Evolutionary conservation across 1,140 invertebrate species (phyloP).

Genomic region (Ips nitidus): DNA sequence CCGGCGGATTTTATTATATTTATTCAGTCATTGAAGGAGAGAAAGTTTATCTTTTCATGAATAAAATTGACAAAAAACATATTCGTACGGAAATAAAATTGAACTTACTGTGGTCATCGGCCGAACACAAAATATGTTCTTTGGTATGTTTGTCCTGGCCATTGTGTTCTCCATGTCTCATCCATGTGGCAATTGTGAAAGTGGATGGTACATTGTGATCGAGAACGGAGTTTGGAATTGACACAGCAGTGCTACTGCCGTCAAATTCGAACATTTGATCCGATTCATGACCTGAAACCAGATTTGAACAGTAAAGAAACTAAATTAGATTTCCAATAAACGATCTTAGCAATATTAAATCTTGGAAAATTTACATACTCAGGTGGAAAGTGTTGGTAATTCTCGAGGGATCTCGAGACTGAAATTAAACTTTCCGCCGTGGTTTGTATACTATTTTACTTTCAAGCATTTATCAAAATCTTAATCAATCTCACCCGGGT

Average conservation of each 20-base stretch:
- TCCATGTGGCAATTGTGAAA: constrained; percentile 91
- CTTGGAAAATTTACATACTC: too few relatives aligned
- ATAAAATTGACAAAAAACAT: not conserved
- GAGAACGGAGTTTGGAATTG: constrained; percentile 75
- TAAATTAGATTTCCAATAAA: not conserved
- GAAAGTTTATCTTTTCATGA: too few relatives aligned
- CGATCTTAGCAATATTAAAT: too few relatives aligned
- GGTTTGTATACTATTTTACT: too few relatives aligned
- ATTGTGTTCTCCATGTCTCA: constrained; percentile 74
- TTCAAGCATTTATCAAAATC: too few relatives aligned
- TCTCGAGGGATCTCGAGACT: too few relatives aligned
- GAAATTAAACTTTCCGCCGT: too few relatives aligned
- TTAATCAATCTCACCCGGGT: too few relatives aligned
- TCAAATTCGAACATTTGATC: constrained; percentile 96
- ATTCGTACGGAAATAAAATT: not conserved
- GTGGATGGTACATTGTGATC: constrained; percentile 74
- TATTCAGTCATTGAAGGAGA: too few relatives aligned
- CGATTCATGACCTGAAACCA: constrained; percentile 59
- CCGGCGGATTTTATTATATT: too few relatives aligned
- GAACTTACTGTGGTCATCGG: constrained; percentile 91
- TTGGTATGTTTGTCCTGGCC: constrained; percentile 85
- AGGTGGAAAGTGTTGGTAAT: too few relatives aligned
- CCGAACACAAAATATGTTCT: constrained; percentile 93
- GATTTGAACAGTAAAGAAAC: not conserved
- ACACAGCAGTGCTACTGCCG: constrained; percentile 80